A percentile compares a stretch with the other conserved stretches of the same genome.
phyloP scores from a whole-genome alignment of 53 echinoderm and acorn worm genomes.

The Stichopus horrens region DNA sequence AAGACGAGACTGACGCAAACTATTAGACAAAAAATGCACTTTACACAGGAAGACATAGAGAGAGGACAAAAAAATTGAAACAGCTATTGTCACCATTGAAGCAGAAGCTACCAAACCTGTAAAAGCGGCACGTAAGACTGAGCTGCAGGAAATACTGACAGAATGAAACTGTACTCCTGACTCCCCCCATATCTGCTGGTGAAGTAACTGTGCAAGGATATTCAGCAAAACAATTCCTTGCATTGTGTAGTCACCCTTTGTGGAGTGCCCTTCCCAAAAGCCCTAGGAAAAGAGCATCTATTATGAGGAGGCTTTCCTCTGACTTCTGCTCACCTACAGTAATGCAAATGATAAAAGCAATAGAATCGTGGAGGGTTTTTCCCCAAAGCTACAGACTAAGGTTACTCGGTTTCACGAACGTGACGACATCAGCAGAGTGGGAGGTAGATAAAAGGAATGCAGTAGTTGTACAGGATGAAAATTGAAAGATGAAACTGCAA shows the following conservation, averaged over 20 bases:
- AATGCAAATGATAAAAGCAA: no score
- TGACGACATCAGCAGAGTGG: conserved; percentile 20
- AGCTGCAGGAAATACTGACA: background rate
- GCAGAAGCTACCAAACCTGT: background rate
- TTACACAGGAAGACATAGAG: background rate
- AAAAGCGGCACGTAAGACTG: background rate
- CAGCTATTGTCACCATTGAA: background rate
- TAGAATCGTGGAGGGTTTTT: no score
- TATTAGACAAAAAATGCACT: background rate
- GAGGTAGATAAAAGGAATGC: background rate
- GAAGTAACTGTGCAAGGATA: background rate
- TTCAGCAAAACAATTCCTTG: background rate
- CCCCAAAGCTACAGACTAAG: no score
- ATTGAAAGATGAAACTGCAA: background rate
- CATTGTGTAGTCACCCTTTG: background rate
- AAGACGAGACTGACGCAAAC: background rate
- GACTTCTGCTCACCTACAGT: background rate
- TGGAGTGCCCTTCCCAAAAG: background rate
- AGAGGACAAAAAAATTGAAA: background rate
- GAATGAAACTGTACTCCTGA: background rate
- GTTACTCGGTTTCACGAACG: conserved; percentile 2
- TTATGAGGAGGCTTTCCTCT: background rate
- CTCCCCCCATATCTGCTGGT: background rate
- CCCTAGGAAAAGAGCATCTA: background rate
- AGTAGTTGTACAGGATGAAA: background rate